phyloP scores from a whole-genome alignment of 2,797 vertebrate genomes.

The Aselliscus stoliczkanus region DNA sequence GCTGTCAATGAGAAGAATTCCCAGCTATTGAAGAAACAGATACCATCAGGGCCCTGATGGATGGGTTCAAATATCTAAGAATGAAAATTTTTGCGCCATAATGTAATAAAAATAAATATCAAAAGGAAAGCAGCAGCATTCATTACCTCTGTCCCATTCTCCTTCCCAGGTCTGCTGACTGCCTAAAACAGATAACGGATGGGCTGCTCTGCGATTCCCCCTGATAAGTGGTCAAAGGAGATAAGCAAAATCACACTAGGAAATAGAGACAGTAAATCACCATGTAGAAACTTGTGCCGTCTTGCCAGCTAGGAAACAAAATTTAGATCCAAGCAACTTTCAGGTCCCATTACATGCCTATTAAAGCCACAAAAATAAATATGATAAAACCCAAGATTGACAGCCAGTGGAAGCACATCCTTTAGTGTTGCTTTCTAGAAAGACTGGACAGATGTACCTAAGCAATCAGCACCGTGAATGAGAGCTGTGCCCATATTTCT shows the following conservation, averaged over 20 bases:
- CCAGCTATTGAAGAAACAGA: conserved; percentile 30
- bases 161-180: not conserved
- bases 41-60: conserved; percentile 45
- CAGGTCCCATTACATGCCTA: not conserved
- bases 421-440: not conserved
- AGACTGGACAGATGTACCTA: not conserved
- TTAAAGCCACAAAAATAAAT: conserved; percentile 28
- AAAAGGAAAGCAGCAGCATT: not conserved
- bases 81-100: conserved; percentile 32
- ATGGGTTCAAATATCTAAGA: conserved; percentile 45
- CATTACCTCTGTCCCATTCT: not conserved
- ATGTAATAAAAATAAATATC: conserved; percentile 65
- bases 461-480: not conserved
- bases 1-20: conserved; percentile 56
- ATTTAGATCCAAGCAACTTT: conserved; percentile 25
- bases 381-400: not conserved
- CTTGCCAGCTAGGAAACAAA: not conserved
- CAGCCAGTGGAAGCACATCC: not conserved
- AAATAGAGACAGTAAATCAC: conserved; percentile 51
- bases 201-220: not conserved
- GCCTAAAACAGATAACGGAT: conserved; percentile 27
- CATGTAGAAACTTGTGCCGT: not conserved
- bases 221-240: conserved; percentile 39
- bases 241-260: conserved; percentile 3
- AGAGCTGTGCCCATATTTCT: not conserved